phyloP scores from a whole-genome alignment of 1,140 invertebrate species.

The Aculops lycopersici region DNA sequence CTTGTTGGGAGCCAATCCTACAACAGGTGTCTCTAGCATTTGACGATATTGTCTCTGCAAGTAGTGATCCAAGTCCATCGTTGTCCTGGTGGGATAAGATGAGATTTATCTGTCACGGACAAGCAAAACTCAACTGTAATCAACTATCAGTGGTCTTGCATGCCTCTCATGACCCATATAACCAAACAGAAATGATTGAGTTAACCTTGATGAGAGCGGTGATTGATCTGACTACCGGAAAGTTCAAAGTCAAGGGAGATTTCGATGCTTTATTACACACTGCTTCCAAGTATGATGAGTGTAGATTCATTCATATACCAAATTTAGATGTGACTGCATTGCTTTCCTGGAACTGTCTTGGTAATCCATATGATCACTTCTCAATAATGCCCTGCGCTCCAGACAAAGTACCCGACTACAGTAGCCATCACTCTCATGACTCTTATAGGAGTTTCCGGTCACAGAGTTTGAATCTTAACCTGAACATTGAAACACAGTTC shows the following conservation, averaged over 20 bases:
- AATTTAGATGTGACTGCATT: conserved; percentile 40
- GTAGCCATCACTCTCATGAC: conserved; percentile 54
- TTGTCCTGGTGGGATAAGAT: conserved; percentile 94
- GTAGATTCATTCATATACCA: conserved; percentile 56
- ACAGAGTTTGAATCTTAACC: conserved; percentile 53
- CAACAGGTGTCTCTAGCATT: conserved; percentile 29
- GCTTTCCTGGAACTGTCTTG: conserved; percentile 61
- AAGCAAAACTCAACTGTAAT: conserved; percentile 48
- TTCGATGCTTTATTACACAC: conserved; percentile 62
- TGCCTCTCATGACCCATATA: conserved; percentile 83
- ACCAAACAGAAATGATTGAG: conserved; percentile 95
- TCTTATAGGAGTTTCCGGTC: conserved; percentile 55
- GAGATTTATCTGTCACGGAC: conserved; percentile 58
- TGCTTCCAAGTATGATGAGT: conserved; percentile 93
- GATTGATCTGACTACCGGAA: conserved; percentile 79
- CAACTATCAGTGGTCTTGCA: conserved; percentile 60
- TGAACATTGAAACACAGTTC: conserved; percentile 51
- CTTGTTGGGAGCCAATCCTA: conserved; percentile 91
- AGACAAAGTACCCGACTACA: conserved; percentile 82
- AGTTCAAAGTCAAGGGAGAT: conserved; percentile 51
- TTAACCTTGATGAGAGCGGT: conserved; percentile 62
- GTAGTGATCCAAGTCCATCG: conserved; percentile 63
- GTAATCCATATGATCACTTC: conserved; percentile 77
- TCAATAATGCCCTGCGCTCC: conserved; percentile 82
- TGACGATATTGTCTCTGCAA: conserved; percentile 42